Evolutionary conservation across 1,140 invertebrate genomes (phyloP).

Genomic region (Gryon sp.): DNA sequence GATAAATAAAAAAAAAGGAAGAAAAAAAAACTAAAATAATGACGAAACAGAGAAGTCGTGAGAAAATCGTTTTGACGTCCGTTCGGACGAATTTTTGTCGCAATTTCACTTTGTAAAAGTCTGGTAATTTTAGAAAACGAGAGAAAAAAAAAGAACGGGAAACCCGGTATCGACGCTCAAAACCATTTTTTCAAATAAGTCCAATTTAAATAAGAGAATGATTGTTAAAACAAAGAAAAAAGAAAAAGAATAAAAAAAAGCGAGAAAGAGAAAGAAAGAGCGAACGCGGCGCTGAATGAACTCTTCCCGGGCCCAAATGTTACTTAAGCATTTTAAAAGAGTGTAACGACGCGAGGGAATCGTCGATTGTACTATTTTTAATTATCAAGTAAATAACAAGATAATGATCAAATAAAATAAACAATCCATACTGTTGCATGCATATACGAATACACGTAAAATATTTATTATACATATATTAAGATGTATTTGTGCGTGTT

Average conservation of each 20-base stretch:
- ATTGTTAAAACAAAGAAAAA: too few species aligned
- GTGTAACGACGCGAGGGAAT: constrained; percentile 59
- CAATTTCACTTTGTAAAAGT: too few species aligned
- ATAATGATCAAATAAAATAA: constrained; percentile 7
- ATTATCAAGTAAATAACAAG: constrained; percentile 58
- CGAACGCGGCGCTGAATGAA: constrained; percentile 69
- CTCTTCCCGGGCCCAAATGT: constrained; percentile 78
- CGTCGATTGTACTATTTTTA: constrained; percentile 74
- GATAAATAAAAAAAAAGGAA: constrained; percentile 37
- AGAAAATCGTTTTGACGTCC: constrained; percentile 49
- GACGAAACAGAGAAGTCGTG: too few species aligned
- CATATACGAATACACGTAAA: constrained; percentile 73
- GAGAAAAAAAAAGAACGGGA: neutral
- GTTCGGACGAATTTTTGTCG: too few species aligned
- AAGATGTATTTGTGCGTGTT: too few species aligned
- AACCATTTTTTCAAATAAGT: constrained; percentile 30
- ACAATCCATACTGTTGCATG: constrained; percentile 78
- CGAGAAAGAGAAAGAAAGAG: constrained; percentile 15
- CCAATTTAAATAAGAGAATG: too few species aligned
- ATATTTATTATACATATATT: constrained; percentile 31
- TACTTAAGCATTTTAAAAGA: constrained; percentile 65
- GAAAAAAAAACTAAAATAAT: constrained; percentile 13
- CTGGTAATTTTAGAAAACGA: too few species aligned
- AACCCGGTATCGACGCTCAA: constrained; percentile 5
- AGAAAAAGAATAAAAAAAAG: neutral